Evolutionary conservation across 2,113 vertebrate genomes (phyloP).

Genomic region (Strigops habroptila): DNA sequence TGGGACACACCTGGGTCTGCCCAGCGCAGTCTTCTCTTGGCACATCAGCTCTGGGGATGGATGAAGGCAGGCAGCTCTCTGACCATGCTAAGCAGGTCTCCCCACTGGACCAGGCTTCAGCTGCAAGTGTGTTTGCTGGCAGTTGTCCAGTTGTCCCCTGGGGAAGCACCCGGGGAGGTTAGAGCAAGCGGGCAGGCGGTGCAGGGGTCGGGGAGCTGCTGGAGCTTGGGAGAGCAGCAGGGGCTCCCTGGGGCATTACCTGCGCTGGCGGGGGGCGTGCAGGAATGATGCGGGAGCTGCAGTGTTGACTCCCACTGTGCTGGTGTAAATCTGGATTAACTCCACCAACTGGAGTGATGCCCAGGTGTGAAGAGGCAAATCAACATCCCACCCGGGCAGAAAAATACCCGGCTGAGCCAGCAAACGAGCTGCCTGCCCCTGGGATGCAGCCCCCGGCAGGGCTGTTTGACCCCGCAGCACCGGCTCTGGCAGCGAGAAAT

Average conservation of each 20-base stretch:
- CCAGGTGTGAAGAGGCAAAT: neutral
- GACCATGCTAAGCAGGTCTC: neutral
- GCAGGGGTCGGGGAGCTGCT: neutral
- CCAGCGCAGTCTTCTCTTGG: fast-evolving
- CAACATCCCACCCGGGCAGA: neutral
- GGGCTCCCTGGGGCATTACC: neutral
- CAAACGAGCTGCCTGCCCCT: neutral
- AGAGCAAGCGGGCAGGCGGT: neutral
- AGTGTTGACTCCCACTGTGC: neutral
- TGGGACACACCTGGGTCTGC: neutral
- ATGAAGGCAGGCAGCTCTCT: neutral
- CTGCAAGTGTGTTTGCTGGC: fast-evolving
- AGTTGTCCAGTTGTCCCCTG: fast-evolving
- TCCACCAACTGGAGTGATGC: neutral
- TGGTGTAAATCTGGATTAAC: neutral
- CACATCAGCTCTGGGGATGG: neutral
- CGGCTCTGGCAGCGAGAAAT: neutral
- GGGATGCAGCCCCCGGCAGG: neutral
- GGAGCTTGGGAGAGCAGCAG: neutral
- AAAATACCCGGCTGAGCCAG: neutral
- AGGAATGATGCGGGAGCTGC: neutral
- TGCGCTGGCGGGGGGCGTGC: fast-evolving
- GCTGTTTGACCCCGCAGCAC: neutral
- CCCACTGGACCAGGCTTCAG: neutral
- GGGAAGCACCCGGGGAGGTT: neutral